phyloP scores from a whole-genome alignment of 2,888 invertebrate species.

The Amiota communis region DNA sequence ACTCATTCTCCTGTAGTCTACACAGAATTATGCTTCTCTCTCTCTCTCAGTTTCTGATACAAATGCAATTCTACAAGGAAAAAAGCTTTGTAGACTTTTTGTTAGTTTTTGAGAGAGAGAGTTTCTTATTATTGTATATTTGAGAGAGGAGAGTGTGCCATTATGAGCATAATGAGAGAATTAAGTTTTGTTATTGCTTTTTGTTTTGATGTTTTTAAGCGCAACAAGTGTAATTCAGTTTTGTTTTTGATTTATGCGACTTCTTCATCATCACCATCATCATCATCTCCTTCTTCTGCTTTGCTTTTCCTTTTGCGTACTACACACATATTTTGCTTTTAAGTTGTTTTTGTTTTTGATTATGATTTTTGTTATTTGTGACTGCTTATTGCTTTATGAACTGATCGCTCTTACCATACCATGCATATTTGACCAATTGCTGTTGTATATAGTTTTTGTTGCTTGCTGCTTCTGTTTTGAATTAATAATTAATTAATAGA shows the following conservation, averaged over 20 bases:
- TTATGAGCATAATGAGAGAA: background rate
- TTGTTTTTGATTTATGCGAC: constrained; percentile 59
- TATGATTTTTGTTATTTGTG: constrained; percentile 25
- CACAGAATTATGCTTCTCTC: background rate
- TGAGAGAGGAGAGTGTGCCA: background rate
- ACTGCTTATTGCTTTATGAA: background rate
- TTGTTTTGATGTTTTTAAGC: constrained; percentile 44
- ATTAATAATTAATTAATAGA: constrained; percentile 62
- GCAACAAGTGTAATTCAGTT: constrained; percentile 62
- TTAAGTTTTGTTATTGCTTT: background rate
- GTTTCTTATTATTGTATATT: no score
- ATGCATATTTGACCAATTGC: constrained; percentile 23
- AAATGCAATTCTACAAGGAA: constrained; percentile 48
- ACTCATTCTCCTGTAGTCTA: background rate
- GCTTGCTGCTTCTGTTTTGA: constrained; percentile 38
- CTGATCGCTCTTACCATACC: no score
- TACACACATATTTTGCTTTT: background rate
- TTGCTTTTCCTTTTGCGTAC: no score
- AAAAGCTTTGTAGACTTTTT: constrained; percentile 47
- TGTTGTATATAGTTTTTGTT: constrained; percentile 5
- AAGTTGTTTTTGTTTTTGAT: constrained; percentile 5
- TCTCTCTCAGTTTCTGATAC: constrained; percentile 22
- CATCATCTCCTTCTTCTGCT: background rate
- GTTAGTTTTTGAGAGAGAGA: background rate
- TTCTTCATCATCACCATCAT: constrained; percentile 12